Base-by-base conservation (phyloP, 2,113 vertebrate species). In the Paraplagusia blochii region DNA sequence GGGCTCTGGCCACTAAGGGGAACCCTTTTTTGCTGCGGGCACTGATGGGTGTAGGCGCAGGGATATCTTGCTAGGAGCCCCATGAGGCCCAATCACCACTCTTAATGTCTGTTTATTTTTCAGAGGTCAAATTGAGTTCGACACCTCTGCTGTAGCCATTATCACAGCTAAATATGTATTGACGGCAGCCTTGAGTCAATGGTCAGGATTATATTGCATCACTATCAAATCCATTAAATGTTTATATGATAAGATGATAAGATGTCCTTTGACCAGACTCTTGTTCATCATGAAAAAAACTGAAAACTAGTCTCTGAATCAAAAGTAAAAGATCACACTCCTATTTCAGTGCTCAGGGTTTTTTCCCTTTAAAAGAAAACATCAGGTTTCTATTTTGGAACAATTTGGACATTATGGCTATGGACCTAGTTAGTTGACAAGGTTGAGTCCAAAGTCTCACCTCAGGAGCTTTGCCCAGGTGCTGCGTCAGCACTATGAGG, bases 401-500 rank as follows among this genome's bases (percentile, higher is more conserved):
- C 49, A n/a, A n/a, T n/a, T 12, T 8, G n/a, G 35, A 56, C 7
- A 46, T 71, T 50, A 44, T 17, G 58, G 13, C 2, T 50, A 12
- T 2, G 11, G n/a, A n/a, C n/a, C n/a, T 29, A 2, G 10, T 4
- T 66, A 1, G 4, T 14, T 70, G 66, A 72, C 13, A 9, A 19
- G 19, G 49, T 45, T 15, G 15, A 40, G 74, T 77, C 44, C 69
- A 86, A 71, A 39, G 52, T 63, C 91, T 92, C 80, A 97, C 97
- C 95, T 99, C 97, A 0, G 95, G 94, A 13, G 95, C 60, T 72
- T 98, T 99, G 62, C 95, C 94, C 76, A 97, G 66, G 81, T 99
- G 97, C 81, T 98, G 97, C 0, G 93, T 94, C 47, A 99, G 91
- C 59, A 97, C 93, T 0, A 95, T 88, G 0, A 98, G 90, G 84